Percentiles rank a stretch among this genome's conserved stretches.
Evolutionary conservation across 2,888 invertebrate species (phyloP).

Genomic region (Drosophila rubida): DNA sequence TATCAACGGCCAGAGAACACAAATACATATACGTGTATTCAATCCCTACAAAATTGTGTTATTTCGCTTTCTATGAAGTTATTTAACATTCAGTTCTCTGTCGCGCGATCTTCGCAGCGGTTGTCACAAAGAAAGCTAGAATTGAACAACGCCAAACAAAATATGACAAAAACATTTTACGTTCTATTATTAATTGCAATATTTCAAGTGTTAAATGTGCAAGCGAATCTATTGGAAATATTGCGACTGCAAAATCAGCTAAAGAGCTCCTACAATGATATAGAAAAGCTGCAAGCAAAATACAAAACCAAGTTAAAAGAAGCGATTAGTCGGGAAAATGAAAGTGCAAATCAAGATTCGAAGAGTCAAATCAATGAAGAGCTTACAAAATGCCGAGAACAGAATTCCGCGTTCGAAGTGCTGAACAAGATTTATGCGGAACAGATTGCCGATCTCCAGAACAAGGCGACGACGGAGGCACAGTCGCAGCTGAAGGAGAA

Average conservation of each 20-base stretch:
- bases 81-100: conserved; percentile 35
- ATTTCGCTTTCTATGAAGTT: conserved; percentile 14
- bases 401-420: conserved; percentile 31
- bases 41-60: conserved; percentile 11
- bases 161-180: conserved; percentile 24
- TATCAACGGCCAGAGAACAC: conserved; percentile 25
- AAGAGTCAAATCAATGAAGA: conserved; percentile 17
- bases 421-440: conserved; percentile 40
- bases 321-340: conserved; percentile 20
- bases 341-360: conserved; percentile 4
- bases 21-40: not conserved
- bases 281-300: conserved; percentile 38
- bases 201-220: not conserved
- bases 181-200: conserved; percentile 6
- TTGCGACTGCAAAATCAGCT: conserved; percentile 41
- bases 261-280: conserved; percentile 28
- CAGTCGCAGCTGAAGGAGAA: conserved; percentile 17
- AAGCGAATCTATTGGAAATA: conserved; percentile 34
- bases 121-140: conserved; percentile 22
- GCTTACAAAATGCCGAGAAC: conserved; percentile 23
- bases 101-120: conserved; percentile 37
- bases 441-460: conserved; percentile 30
- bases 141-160: not conserved
- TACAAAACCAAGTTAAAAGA: conserved; percentile 46
- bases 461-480: not conserved